Percentiles rank a stretch among this genome's conserved stretches.
Evolutionary conservation across 2,888 invertebrate genomes (phyloP).

Genomic region (Coenonympha arcania): DNA sequence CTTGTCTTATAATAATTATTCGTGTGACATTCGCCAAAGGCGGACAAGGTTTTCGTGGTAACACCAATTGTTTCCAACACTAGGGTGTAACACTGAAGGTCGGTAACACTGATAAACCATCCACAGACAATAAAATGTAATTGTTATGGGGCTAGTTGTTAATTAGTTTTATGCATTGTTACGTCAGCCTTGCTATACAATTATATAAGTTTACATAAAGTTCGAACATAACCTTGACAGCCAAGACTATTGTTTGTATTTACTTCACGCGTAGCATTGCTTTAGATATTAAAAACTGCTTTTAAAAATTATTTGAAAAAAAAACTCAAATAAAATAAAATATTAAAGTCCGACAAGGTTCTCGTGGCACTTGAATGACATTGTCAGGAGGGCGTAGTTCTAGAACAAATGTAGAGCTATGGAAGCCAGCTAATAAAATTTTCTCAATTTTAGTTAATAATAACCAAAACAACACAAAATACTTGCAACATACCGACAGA

Average conservation of each 20-base stretch:
- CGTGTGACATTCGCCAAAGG: constrained; percentile 20
- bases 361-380: too few relatives aligned
- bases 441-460: too few relatives aligned
- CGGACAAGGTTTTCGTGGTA: constrained; percentile 26
- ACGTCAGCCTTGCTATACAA: constrained; percentile 40
- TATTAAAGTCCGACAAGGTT: too few relatives aligned
- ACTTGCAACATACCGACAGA: too few relatives aligned
- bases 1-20: background rate
- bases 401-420: too few relatives aligned
- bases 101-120: constrained; percentile 26
- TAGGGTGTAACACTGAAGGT: constrained; percentile 23
- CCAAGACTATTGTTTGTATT: constrained; percentile 13
- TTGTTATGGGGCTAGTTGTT: constrained; percentile 36
- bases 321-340: too few relatives aligned
- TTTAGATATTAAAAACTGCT: background rate
- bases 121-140: constrained; percentile 34
- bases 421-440: too few relatives aligned
- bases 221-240: constrained; percentile 8
- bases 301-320: background rate
- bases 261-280: too few relatives aligned
- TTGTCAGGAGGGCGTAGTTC: too few relatives aligned
- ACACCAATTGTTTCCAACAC: constrained; percentile 25
- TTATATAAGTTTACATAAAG: constrained; percentile 13
- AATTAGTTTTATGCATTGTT: constrained; percentile 52
- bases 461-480: too few relatives aligned